These are phyloP conservation scores for Ochropacha duplaris DNA, from an alignment of 2,888 invertebrate genomes.

Conservation along the genomic window DNA sequence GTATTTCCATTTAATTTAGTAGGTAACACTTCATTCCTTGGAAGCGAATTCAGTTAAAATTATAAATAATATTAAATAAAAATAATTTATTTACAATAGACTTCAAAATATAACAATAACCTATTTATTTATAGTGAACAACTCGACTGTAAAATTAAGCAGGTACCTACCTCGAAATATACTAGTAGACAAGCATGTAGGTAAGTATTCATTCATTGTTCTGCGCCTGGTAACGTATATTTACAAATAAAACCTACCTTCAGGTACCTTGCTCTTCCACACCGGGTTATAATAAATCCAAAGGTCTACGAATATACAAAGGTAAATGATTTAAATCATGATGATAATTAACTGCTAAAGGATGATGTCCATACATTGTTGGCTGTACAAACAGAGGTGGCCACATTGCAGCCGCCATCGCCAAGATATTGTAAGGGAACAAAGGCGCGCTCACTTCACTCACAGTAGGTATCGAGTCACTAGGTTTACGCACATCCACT, in stretches of 20 bases:
- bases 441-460: slow-evolving; percentile 34
- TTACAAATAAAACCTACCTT: neutral
- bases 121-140: neutral
- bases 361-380: slow-evolving; percentile 33
- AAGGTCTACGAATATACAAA: slow-evolving; percentile 17
- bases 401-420: slow-evolving; percentile 53
- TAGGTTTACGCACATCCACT: slow-evolving; percentile 47
- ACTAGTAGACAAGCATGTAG: too few species aligned
- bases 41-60: neutral
- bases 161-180: neutral
- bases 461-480: slow-evolving; percentile 27
- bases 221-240: neutral
- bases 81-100: neutral
- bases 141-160: neutral
- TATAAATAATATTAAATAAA: neutral
- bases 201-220: too few species aligned
- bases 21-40: neutral
- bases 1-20: neutral
- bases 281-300: neutral
- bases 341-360: slow-evolving; percentile 40
- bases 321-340: slow-evolving; percentile 33
- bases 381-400: slow-evolving; percentile 38
- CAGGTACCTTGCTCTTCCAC: neutral
- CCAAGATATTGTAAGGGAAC: slow-evolving; percentile 34
- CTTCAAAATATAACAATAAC: neutral